Conservation (phyloP, 2,113 vertebrate genomes). For the Coreoperca whiteheadi region DNA sequence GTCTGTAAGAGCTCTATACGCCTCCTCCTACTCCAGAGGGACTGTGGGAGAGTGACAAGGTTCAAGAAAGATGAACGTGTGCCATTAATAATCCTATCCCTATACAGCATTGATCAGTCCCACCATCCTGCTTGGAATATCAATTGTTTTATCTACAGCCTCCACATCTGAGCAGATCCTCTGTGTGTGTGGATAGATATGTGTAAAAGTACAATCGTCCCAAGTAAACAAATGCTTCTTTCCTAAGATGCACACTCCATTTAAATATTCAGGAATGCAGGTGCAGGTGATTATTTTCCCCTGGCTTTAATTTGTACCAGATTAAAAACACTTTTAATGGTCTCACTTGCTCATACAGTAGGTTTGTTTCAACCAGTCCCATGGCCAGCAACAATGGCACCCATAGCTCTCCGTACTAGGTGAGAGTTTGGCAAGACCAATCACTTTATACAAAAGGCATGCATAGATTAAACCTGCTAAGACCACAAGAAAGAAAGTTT, state of each 20-base stretch:
- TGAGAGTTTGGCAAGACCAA: conserved; percentile 71
- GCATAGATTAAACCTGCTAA: conserved; percentile 81
- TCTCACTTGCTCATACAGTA: conserved; percentile 40
- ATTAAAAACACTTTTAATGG: conserved; percentile 7
- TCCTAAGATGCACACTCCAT: conserved; percentile 31
- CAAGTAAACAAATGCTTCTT: conserved; percentile 63
- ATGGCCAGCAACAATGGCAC: conserved; percentile 66
- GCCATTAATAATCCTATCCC: conserved; percentile 76
- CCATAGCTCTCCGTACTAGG: conserved; percentile 55
- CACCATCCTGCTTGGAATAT: conserved; percentile 74
- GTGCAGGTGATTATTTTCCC: conserved; percentile 1
- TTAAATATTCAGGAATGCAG: conserved; percentile 33
- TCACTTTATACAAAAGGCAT: conserved; percentile 78
- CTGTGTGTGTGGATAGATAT: conserved; percentile 55
- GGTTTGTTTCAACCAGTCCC: conserved; percentile 71
- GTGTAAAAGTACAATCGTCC: conserved; percentile 70
- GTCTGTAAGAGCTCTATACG: conserved; percentile 49
- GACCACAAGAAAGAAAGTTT: conserved; percentile 60
- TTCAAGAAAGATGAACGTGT: conserved; percentile 67
- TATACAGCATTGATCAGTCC: conserved; percentile 78
- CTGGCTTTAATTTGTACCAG: conserved; percentile 20
- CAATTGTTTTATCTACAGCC: conserved; percentile 70
- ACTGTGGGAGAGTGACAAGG: conserved; percentile 67
- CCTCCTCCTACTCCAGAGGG: conserved; percentile 61
- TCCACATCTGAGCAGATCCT: conserved; percentile 51